Evolutionary conservation across 2,797 vertebrate genomes (phyloP), one percentile per base, ranked within the genome.

Genomic region (Chaetodon trifasciatus): DNA sequence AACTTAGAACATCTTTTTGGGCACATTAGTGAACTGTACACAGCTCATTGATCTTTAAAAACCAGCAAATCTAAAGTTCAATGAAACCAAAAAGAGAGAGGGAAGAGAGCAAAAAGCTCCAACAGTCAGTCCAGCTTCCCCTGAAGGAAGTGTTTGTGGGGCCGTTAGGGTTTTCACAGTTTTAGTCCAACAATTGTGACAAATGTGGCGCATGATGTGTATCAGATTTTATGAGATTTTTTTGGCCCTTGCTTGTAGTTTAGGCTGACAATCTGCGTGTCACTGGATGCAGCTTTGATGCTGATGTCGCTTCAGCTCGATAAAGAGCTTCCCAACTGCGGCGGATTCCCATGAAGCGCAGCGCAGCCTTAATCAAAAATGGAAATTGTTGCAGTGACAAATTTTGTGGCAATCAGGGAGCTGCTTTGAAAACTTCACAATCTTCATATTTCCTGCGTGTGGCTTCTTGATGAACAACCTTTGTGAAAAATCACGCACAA

Each of bases 281-380:
- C 13, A 32, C 28, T 32, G 40, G 44, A 62, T 35, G 52, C 53
- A 42, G 68, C 68, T 71, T 71, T 63, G 56, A 69, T 70, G 71
- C 60, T 56, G 24, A 60, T 65, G 74, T 61, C 61, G 52, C 39
- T 74, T 73, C 67, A 76, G 66, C 73, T 79, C 9, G 17, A 60
- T 67, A 65, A 68, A 13, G 49, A 32, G 67, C 60, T 40, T 58
- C 70, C 66, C 47, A 0, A 32, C 85, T 11, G 78, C 4, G 46
- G 17, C 21, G 57, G 56, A 50, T 44, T 70, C 15, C 69, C 78
- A 42, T 39, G 56, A 76, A 78, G 83, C 78, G 13, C 50, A 64
- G 37, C 42, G 7, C 71, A 19, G 60, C 78, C 16, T 56, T 58
- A 77, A 87, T 85, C 82, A 81, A 65, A 72, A 47, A 76, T 79